Evolutionary conservation across 2,797 vertebrate species (phyloP).

Genomic region (Rhodeus uyekii): DNA sequence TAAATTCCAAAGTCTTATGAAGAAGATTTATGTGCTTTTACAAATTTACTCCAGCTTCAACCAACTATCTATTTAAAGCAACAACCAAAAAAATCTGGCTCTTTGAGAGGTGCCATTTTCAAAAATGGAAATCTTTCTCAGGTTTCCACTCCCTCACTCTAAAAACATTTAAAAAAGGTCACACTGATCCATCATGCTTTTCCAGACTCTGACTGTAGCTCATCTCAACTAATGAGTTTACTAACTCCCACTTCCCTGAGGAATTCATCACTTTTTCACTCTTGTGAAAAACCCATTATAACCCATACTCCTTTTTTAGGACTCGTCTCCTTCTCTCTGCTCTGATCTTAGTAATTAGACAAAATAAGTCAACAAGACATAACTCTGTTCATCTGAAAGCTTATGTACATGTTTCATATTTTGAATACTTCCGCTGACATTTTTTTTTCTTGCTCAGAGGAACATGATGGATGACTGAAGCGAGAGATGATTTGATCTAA

Average conservation of each 20-base stretch:
- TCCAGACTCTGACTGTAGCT: conserved; percentile 48
- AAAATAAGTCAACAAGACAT: not conserved
- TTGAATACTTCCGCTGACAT: not conserved
- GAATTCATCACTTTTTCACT: conserved; percentile 45
- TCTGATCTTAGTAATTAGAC: conserved; percentile 7
- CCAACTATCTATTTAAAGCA: conserved; percentile 23
- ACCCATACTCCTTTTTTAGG: conserved; percentile 54
- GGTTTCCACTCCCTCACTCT: conserved; percentile 18
- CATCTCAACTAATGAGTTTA: conserved; percentile 37
- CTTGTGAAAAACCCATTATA: conserved; percentile 24
- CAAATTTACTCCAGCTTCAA: not conserved
- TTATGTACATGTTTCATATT: not conserved
- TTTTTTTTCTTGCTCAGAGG: not conserved
- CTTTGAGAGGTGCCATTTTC: conserved; percentile 11
- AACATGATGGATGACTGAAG: conserved; percentile 11
- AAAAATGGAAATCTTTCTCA: conserved; percentile 25
- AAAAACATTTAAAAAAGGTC: conserved; percentile 49
- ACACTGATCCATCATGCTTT: conserved; percentile 49
- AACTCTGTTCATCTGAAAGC: not conserved
- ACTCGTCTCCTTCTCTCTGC: not conserved
- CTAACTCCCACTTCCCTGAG: conserved; percentile 52
- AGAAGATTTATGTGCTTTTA: conserved; percentile 23
- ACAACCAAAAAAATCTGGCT: not conserved
- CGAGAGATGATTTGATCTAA: not conserved
- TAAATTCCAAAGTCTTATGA: not conserved